phyloP scores from a whole-genome alignment of 35 echinoderm and acorn worm genomes.

The Apostichopus parvimensis region DNA sequence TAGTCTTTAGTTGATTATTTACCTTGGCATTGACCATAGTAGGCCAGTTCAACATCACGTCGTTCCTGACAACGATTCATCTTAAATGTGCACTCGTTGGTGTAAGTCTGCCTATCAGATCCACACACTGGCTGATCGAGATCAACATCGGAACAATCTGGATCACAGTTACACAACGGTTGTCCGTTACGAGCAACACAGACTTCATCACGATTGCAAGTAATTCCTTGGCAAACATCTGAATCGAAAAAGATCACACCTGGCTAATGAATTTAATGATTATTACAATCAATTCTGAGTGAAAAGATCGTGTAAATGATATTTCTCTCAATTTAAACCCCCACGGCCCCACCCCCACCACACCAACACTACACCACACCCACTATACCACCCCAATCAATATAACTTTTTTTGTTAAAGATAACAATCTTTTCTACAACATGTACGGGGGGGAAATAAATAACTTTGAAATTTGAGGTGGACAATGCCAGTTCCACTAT shows the following conservation, averaged over 20 bases:
- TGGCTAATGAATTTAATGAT: not conserved
- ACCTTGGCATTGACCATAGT: slow-evolving; percentile 25
- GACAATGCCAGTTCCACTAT: too few relatives aligned
- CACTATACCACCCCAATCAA: too few relatives aligned
- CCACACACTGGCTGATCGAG: not conserved
- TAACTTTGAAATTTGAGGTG: too few relatives aligned
- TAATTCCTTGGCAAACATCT: slow-evolving; percentile 30
- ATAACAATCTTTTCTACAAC: too few relatives aligned
- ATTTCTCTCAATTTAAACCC: too few relatives aligned
- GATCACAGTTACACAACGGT: slow-evolving; percentile 23
- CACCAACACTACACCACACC: too few relatives aligned
- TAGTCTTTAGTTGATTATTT: not conserved
- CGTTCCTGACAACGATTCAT: not conserved
- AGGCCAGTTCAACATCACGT: slow-evolving; percentile 5
- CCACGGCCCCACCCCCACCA: too few relatives aligned
- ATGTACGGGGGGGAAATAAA: too few relatives aligned
- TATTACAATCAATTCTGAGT: not conserved
- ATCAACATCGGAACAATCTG: slow-evolving; percentile 5
- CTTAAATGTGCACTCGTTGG: slow-evolving; percentile 14
- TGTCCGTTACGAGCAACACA: not conserved
- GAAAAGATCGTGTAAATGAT: not conserved
- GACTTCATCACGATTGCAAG: not conserved
- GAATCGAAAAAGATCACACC: not conserved
- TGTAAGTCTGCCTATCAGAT: not conserved
- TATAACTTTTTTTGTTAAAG: too few relatives aligned